A percentile compares a stretch with the other conserved stretches of the same genome.
Conservation (phyloP, 2,113 vertebrate genomes). For the Cynoglossus semilaevis region DNA sequence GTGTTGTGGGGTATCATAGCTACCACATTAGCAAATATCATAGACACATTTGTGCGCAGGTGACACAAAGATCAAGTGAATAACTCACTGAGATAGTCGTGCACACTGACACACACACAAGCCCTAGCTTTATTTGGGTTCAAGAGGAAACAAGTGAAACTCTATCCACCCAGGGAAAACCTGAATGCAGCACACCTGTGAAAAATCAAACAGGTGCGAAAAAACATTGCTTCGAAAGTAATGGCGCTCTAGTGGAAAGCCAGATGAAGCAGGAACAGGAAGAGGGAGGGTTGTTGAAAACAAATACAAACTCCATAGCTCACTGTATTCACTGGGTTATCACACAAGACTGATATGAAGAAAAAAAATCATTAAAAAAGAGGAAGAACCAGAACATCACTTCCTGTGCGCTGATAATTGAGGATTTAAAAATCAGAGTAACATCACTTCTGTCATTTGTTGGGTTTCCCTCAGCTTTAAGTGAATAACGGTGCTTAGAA, state of each 20-base stretch:
- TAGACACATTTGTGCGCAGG: slow-evolving; percentile 13
- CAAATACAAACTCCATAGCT: slow-evolving; percentile 31
- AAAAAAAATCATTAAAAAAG: background rate
- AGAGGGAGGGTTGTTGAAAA: slow-evolving; percentile 14
- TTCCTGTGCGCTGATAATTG: too few relatives aligned
- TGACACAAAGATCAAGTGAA: slow-evolving; percentile 9
- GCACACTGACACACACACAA: slow-evolving; percentile 6
- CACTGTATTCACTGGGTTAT: slow-evolving; percentile 13
- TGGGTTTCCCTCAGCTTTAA: too few relatives aligned
- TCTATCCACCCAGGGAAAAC: slow-evolving; percentile 23
- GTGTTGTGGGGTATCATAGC: slow-evolving; percentile 17
- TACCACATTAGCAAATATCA: slow-evolving; percentile 11
- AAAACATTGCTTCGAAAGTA: slow-evolving; percentile 44
- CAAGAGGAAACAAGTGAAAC: slow-evolving; percentile 44
- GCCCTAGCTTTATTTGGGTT: slow-evolving; percentile 23
- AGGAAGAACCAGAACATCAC: too few relatives aligned
- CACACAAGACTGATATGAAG: background rate
- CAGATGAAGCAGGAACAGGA: slow-evolving; percentile 36
- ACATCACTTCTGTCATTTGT: too few relatives aligned
- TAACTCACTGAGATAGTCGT: slow-evolving; percentile 16
- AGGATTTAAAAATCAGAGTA: too few relatives aligned
- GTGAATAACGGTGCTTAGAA: too few relatives aligned
- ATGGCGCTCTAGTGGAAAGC: slow-evolving; percentile 37
- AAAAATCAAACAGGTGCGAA: slow-evolving; percentile 45
- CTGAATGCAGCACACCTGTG: slow-evolving; percentile 39